Evolutionary conservation across 2,888 invertebrate genomes (phyloP), one percentile per base, ranked within the genome.

Genomic region (Thelaira solivaga): DNA sequence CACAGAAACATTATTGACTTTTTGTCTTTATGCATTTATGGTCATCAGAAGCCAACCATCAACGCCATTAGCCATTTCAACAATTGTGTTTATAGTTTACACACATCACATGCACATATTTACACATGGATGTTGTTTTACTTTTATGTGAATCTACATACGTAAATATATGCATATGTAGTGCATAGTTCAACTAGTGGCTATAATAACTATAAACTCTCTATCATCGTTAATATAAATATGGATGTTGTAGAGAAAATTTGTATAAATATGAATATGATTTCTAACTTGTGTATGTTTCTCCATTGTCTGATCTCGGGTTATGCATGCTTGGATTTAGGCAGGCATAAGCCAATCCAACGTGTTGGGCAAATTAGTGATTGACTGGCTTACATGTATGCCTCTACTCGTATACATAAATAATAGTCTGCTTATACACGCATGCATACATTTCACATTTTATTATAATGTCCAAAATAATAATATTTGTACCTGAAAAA

Each of bases 121-220:
- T 5, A 45, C 10, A 47, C 29, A 2, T 29, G 20, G 5, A n/a
- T 4, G n/a, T n/a, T n/a, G n/a, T n/a, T n/a, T n/a, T 36, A 36
- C 13, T 16, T 5, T 13, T 39, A 26, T 20, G 41, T 11, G 16
- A 49, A 13, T 11, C 16, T 20, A 6, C 11, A 16, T 24, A 6
- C 8, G n/a, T 36, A 2, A 26, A 2, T 64, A 16, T 29, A 11
- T 67, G 20, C 22, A 11, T 31, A 4, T 10, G 18, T 10, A 22
- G 47, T 29, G n/a, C 43, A 24, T 6, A 47, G 67, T 51, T 74
- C 62, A 77, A 73, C 77, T 68, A 62, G 67, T 77, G 72, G 67
- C 61, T 18, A 47, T 31, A 62, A 47, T 6, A n/a, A n/a, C n/a
- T n/a, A 31, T 34, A 59, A 59, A 59, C 24, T 65, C 34, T 49